Evolutionary conservation across 2,888 invertebrate species (phyloP).

Genomic region (Eilema depressum): DNA sequence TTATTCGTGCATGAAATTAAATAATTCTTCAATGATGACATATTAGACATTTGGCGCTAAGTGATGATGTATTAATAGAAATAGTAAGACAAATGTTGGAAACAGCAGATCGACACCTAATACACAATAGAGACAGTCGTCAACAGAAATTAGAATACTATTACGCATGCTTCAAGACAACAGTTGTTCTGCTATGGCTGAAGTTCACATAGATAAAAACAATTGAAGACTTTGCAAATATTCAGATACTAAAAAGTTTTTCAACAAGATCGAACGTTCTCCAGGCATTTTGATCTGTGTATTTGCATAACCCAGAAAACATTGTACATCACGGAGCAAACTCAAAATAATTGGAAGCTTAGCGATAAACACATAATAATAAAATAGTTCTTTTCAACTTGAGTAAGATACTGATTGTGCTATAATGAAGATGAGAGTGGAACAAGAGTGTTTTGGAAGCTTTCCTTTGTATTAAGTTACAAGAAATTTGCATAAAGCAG

Average conservation of each 20-base stretch:
- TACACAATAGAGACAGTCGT: conserved; percentile 33
- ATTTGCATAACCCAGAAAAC: conserved; percentile 45
- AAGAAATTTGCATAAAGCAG: conserved; percentile 53
- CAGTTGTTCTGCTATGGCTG: conserved; percentile 25
- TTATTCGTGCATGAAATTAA: background rate
- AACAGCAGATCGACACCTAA: conserved; percentile 36
- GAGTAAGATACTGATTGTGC: conserved; percentile 57
- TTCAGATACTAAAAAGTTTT: conserved; percentile 36
- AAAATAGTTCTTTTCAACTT: conserved; percentile 75
- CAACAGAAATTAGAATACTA: conserved; percentile 32
- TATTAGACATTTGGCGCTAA: conserved; percentile 13
- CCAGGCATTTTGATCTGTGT: conserved; percentile 35
- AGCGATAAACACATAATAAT: conserved; percentile 55
- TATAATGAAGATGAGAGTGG: conserved; percentile 55
- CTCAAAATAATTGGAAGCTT: conserved; percentile 56
- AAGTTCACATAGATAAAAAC: conserved; percentile 31
- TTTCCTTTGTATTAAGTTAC: conserved; percentile 30
- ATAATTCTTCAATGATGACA: background rate
- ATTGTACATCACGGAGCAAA: conserved; percentile 38
- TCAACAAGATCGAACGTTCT: conserved; percentile 17
- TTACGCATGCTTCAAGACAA: conserved; percentile 46
- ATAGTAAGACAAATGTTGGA: conserved; percentile 36
- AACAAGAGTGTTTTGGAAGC: conserved; percentile 41
- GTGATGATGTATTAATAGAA: conserved; percentile 17
- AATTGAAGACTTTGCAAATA: conserved; percentile 45